Base-by-base conservation (phyloP, 1,140 invertebrate species). In the Nixonia krombeini region DNA sequence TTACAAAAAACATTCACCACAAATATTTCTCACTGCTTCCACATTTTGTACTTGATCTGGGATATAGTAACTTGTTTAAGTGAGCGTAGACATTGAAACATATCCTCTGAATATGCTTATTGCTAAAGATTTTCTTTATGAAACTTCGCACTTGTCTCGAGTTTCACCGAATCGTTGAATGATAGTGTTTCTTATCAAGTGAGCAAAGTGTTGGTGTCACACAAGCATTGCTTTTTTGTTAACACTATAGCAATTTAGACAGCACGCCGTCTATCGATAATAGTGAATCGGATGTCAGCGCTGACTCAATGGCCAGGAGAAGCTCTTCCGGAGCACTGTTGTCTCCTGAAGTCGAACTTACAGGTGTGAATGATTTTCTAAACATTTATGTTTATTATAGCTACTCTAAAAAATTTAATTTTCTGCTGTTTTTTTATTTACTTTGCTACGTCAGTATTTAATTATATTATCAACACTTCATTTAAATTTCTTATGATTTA, bases 241-340 rank as follows among this genome's bases (percentile, higher is more conserved):
- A 7, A 40, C 12, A 21, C 17, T 61, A 46, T 23, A 25, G 88
- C 70, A 86, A 85, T 25, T 86, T 89, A 76, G 87, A 86, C 15
- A 89, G 86, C 65, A 91, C 91, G 7, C 90, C 92, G 1, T 92
- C 91, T 0, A 89, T 92, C 38, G 91, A 93, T 52, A 87, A 87
- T 13, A 81, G 70, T 46, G 91, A 92, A 70, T 85, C 87, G 55
- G 87, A 91, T 26, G 83, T 76, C 33, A 81, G 77, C 46, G 86
- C 88, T 59, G 83, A 87, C 37, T 84, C 87, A 44, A 86, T 91
- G 58, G 89, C 90, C 42, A 87, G 92, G 52, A 86, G 93, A 55
- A 93, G 91, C 74, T 94, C 92, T 4, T 92, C 91, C 0, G 93
- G 92, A 0, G 92, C 90, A 18, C 78, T 94, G 2, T 82, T 94